phyloP scores from a whole-genome alignment of 2,113 vertebrate species.

The Puma concolor region DNA sequence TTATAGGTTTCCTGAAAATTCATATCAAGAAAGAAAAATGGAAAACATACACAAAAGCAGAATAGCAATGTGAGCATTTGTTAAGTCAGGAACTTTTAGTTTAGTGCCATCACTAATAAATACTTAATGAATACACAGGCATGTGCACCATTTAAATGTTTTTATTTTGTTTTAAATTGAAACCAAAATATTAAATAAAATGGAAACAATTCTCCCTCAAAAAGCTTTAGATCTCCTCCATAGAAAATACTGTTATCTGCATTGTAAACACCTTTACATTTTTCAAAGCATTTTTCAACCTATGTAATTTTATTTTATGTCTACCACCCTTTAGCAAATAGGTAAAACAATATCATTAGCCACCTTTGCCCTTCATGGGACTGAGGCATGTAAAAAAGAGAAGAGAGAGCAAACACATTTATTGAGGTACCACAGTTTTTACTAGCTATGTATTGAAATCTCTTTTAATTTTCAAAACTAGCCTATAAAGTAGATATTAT shows the following conservation, averaged over 20 bases:
- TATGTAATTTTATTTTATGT: not conserved
- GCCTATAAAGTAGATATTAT: not conserved
- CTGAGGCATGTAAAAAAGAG: not conserved
- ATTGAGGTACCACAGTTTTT: not conserved
- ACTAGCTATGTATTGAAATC: not conserved
- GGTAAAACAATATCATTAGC: not conserved
- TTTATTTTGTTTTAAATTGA: conserved; percentile 29
- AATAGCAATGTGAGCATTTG: not conserved
- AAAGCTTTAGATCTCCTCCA: not conserved
- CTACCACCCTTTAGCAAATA: not conserved
- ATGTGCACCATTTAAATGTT: not conserved
- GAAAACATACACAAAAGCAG: not conserved
- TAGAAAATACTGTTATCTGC: not conserved
- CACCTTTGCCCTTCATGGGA: not conserved
- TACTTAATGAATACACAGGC: not conserved
- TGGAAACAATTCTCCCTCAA: conserved; percentile 19
- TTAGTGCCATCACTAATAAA: not conserved
- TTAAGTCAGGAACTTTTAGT: conserved; percentile 16
- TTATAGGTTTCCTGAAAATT: not conserved
- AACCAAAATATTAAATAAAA: conserved; percentile 23
- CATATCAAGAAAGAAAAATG: not conserved
- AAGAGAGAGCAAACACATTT: not conserved
- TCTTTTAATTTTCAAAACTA: conserved; percentile 23
- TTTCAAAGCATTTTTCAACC: not conserved
- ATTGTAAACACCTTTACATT: not conserved